phyloP scores from a whole-genome alignment of 2,888 invertebrate genomes.

The Apodemia duryi region DNA sequence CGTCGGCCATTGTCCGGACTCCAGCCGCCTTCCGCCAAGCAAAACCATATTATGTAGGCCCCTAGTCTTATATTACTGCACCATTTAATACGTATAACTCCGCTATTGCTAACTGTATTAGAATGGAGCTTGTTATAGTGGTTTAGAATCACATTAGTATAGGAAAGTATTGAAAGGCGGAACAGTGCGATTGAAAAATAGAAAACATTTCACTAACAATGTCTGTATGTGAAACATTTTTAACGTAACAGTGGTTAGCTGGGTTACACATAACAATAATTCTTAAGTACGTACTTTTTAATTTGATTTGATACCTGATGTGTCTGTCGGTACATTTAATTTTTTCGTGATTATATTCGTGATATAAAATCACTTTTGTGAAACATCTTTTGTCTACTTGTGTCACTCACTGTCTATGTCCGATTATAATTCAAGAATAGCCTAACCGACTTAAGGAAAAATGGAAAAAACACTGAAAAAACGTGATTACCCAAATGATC shows the following conservation, averaged over 20 bases:
- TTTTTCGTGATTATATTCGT: too few species aligned
- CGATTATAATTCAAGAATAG: too few species aligned
- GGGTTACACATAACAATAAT: not conserved
- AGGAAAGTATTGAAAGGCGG: conserved; percentile 75
- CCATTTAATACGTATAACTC: conserved; percentile 42
- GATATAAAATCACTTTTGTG: too few species aligned
- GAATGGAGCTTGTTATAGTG: conserved; percentile 42
- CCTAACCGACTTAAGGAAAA: too few species aligned
- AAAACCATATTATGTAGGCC: conserved; percentile 52
- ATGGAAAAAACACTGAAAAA: too few species aligned
- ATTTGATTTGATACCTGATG: not conserved
- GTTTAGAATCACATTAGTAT: conserved; percentile 53
- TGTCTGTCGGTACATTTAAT: too few species aligned
- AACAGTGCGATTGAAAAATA: conserved; percentile 72
- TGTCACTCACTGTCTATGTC: too few species aligned
- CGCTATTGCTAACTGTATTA: conserved; percentile 38
- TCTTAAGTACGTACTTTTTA: not conserved
- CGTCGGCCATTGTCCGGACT: conserved; percentile 70
- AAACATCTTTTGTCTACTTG: too few species aligned
- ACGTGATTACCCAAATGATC: too few species aligned
- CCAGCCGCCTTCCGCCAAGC: conserved; percentile 64
- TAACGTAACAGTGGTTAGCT: conserved; percentile 9
- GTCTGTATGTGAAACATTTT: conserved; percentile 33
- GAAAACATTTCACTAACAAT: conserved; percentile 54
- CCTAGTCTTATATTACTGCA: conserved; percentile 44